These are phyloP conservation scores for Rhamphomyia laevipes DNA, from an alignment of 2,888 invertebrate species.

Conservation along the genomic window DNA sequence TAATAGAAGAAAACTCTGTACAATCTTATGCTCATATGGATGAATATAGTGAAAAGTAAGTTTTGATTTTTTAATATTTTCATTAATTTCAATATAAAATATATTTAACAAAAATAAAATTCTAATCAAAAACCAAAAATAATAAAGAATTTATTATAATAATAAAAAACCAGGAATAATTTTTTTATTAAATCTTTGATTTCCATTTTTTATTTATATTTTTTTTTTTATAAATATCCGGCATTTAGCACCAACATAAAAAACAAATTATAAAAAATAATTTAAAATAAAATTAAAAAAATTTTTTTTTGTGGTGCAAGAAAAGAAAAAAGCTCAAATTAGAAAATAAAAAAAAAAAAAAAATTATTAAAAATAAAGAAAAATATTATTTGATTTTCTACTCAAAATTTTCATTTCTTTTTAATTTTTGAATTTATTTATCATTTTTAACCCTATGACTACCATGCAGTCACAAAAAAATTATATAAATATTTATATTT, in stretches of 20 bases:
- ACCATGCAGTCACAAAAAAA: too few relatives aligned
- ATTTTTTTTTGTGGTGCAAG: constrained; percentile 27
- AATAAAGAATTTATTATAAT: too few relatives aligned
- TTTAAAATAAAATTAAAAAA: not conserved
- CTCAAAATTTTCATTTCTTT: not conserved
- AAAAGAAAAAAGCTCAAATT: constrained; percentile 38
- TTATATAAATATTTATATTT: too few relatives aligned
- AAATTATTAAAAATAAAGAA: not conserved
- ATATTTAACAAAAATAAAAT: not conserved
- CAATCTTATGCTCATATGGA: constrained; percentile 97
- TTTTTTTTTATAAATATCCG: not conserved
- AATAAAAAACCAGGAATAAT: constrained; percentile 13
- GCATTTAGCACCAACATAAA: not conserved
- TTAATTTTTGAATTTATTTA: too few relatives aligned
- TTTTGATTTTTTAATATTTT: not conserved
- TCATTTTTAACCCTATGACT: too few relatives aligned
- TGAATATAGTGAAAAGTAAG: constrained; percentile 97
- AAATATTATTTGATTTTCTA: not conserved
- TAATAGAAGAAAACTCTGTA: constrained; percentile 96
- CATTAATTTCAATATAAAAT: not conserved
- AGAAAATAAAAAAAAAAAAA: not conserved
- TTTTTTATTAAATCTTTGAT: too few relatives aligned
- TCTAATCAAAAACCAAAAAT: not conserved
- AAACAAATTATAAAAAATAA: not conserved
- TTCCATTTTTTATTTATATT: too few relatives aligned